Evolutionary conservation across 2,113 vertebrate genomes (phyloP), one percentile per base, ranked within the genome.

Genomic region (Siniperca knerii): DNA sequence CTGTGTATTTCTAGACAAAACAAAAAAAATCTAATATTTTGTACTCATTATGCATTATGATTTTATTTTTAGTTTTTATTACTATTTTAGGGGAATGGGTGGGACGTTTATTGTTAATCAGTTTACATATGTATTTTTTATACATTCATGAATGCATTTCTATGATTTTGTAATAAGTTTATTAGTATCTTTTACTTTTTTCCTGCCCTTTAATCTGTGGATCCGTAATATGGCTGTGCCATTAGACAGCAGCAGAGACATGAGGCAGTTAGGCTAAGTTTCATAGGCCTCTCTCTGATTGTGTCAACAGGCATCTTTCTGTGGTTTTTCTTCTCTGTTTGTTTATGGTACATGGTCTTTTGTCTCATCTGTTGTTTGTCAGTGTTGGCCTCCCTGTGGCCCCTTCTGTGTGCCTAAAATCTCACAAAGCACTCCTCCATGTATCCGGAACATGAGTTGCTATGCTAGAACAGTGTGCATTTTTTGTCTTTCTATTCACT

Each of bases 81-180:
- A 88, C 86, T 61, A 90, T 92, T 89, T 94, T 94, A 94, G 80
- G 91, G 90, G 75, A 90, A 68, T 25, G 86, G 90, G 88, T 74
- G 86, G 92, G 92, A 89, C 92, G 90, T 93, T 90, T 93, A 90
- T 91, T 58, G 90, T 52, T 94, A 86, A 94, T 94, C 89, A 87
- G 94, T 96, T 95, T 95, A 95, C 92, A 94, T 94, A 75, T 92
- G 84, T 93, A 91, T 94, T 93, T 90, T 92, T 91, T 93, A 89
- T 90, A 89, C 69, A 52, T 88, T 91, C 57, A 88, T 90, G 81
- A 93, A 86, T 92, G 78, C 83, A 84, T 90, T 89, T 90, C 25
- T 90, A 85, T 92, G 82, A 84, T 92, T 90, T 88, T 92, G 80
- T 92, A 85, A 88, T 91, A 90, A 83, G 85, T 82, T 91, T 84